phyloP scores from a whole-genome alignment of 2,888 invertebrate genomes.

The Melipona beecheii region DNA sequence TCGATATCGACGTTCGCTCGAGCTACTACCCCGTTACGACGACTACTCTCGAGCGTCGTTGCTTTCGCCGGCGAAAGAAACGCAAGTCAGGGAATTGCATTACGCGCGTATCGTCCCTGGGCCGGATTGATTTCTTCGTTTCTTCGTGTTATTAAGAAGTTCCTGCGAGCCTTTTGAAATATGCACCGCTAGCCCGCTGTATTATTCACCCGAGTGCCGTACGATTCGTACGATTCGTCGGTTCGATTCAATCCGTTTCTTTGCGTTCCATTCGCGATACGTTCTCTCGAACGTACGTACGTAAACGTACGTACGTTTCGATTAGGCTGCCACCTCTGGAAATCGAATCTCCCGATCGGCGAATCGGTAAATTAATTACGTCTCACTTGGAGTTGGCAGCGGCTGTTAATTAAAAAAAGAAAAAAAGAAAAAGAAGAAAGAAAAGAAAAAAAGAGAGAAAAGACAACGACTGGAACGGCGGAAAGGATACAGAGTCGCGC shows the following conservation, averaged over 20 bases:
- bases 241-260: background rate
- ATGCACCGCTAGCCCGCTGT: conserved; percentile 36
- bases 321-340: background rate
- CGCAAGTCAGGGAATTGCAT: conserved; percentile 61
- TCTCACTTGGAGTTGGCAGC: conserved; percentile 13
- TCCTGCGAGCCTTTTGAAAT: conserved; percentile 29
- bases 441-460: background rate
- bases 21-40: conserved; percentile 31
- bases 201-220: conserved; percentile 31
- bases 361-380: conserved; percentile 23
- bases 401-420: conserved; percentile 51
- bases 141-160: conserved; percentile 53
- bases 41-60: conserved; percentile 29
- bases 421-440: background rate
- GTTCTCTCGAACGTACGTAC: too few species aligned
- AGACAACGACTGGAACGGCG: conserved; percentile 36
- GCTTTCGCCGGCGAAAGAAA: conserved; percentile 43
- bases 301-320: background rate
- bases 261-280: too few species aligned
- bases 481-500: conserved; percentile 45
- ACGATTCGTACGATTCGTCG: background rate
- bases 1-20: conserved; percentile 62
- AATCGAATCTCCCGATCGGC: conserved; percentile 8
- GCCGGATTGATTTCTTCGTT: conserved; percentile 54
- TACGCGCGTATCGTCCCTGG: conserved; percentile 51